These are phyloP conservation scores for Gryllus bimaculatus DNA, from an alignment of 1,140 invertebrate species.

Conservation along the genomic window DNA sequence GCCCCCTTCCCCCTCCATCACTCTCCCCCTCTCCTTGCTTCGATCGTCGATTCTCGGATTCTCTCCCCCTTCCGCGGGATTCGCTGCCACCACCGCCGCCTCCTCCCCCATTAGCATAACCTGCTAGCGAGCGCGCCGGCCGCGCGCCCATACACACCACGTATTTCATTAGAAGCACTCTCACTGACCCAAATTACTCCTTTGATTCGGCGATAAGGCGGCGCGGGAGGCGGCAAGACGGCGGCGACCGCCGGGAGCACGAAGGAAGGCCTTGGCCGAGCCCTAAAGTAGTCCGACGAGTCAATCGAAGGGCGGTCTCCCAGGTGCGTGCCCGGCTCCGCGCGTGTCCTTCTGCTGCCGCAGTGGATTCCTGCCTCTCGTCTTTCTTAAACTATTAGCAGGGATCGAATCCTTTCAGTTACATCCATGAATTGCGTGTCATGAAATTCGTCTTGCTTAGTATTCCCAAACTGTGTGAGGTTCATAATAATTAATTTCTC, in stretches of 20 bases:
- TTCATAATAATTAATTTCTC: too few species aligned
- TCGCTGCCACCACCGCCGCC: too few species aligned
- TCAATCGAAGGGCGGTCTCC: background rate
- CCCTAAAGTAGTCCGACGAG: background rate
- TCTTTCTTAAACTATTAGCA: too few species aligned
- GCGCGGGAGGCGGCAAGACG: too few species aligned
- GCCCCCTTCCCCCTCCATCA: background rate
- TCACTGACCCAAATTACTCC: slow-evolving; percentile 3
- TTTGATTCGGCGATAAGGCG: background rate
- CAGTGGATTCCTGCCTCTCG: too few species aligned
- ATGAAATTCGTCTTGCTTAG: too few species aligned
- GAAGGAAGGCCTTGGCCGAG: background rate
- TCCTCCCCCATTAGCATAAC: background rate
- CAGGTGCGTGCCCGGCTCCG: too few species aligned
- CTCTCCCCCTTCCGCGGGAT: background rate
- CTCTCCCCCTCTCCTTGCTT: background rate
- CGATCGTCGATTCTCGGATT: background rate
- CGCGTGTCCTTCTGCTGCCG: too few species aligned
- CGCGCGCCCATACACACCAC: background rate
- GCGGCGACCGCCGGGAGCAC: background rate
- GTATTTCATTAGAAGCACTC: slow-evolving; percentile 1
- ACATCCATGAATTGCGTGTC: too few species aligned
- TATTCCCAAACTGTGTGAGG: too few species aligned
- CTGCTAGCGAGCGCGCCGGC: background rate
- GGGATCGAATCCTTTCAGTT: too few species aligned